Conservation (phyloP, 2,797 vertebrate genomes). For the Gymnoscopelus microlampas region DNA sequence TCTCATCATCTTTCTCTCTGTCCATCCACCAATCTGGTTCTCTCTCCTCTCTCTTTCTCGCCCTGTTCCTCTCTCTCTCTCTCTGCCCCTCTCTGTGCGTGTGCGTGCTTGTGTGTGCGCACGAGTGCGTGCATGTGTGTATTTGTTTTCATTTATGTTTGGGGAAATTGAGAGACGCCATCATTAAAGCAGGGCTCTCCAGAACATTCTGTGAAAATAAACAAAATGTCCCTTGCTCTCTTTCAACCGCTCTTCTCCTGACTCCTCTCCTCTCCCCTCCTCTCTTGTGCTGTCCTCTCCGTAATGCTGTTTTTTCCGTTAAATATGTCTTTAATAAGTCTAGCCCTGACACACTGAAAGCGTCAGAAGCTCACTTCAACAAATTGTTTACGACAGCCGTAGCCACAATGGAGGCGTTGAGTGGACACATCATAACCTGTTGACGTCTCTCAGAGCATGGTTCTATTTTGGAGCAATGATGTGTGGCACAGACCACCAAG, state of each 20-base stretch:
- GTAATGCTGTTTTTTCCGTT: background rate
- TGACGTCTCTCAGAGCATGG: no score
- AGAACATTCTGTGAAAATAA: conserved; percentile 70
- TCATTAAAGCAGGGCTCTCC: conserved; percentile 50
- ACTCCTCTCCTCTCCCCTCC: background rate
- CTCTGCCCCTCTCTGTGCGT: conserved; percentile 9
- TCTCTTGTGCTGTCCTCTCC: background rate
- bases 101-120: conserved; percentile 38
- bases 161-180: conserved; percentile 74
- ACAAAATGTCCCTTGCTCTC: conserved; percentile 45
- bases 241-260: background rate
- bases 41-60: conserved; percentile 1
- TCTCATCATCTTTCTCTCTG: conserved; percentile 2
- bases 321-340: no score
- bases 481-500: no score
- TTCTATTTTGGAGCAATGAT: no score
- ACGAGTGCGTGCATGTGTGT: conserved; percentile 4
- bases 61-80: conserved; percentile 6
- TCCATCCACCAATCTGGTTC: background rate
- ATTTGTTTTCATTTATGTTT: conserved; percentile 55
- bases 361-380: no score
- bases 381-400: no score
- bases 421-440: no score
- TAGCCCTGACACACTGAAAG: no score
- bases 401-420: no score